A percentile compares a stretch with the other conserved stretches of the same genome.
phyloP scores from a whole-genome alignment of 2,113 vertebrate species.

The Crypturellus undulatus region DNA sequence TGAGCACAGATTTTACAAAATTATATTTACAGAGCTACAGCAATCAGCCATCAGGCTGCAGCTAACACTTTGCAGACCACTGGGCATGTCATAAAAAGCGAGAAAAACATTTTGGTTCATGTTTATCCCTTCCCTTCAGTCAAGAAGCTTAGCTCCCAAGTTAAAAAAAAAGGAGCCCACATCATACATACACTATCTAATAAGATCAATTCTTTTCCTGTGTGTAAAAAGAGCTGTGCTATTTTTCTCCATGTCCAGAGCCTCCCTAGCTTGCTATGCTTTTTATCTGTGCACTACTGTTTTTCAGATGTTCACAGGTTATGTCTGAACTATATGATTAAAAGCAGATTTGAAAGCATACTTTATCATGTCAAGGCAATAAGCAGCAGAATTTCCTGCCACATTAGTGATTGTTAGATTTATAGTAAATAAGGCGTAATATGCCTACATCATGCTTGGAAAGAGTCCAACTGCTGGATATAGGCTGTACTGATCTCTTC shows the following conservation, averaged over 20 bases:
- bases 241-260: neutral
- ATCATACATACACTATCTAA: neutral
- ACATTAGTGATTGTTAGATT: neutral
- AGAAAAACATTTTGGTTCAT: neutral
- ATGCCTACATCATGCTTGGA: neutral
- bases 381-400: neutral
- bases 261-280: neutral
- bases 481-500: neutral
- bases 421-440: neutral
- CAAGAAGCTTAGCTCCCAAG: neutral
- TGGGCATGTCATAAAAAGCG: neutral
- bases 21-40: neutral
- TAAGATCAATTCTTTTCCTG: neutral
- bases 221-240: neutral
- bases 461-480: neutral
- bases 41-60: neutral
- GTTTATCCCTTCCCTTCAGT: neutral
- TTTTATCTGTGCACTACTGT: neutral
- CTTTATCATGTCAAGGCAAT: neutral
- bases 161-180: neutral
- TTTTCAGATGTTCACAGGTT: neutral
- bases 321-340: neutral
- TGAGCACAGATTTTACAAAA: neutral
- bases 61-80: neutral
- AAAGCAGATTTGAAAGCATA: neutral